Base-by-base conservation (phyloP, 2,113 vertebrate species). In the Cranoglanis bouderius region DNA sequence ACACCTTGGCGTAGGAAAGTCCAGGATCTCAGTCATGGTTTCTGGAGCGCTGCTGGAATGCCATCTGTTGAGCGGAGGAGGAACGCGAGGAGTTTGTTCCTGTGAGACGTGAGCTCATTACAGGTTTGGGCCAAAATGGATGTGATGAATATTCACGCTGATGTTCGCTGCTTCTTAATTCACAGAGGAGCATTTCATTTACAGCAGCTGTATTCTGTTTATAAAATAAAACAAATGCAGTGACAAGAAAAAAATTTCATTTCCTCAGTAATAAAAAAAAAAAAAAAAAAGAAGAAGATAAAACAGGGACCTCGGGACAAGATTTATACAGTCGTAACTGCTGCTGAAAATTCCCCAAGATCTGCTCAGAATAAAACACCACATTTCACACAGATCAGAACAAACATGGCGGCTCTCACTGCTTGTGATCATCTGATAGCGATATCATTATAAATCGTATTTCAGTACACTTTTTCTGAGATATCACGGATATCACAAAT, bases 31-130 rank as follows among this genome's bases (percentile, higher is more conserved):
- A 81, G 87, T 38, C 40, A 53, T 21, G 72, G 16, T 24, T 24
- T 82, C 81, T 86, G 88, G 53, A 84, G 81, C 61, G 59, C 51
- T 90, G 63, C 86, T 49, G 65, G 86, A 91, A 88, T 46, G 89
- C 84, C 90, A 91, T 88, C 84, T 90, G 86, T 83, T 77, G 84
- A 91, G 85, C 40, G 51, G 29, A 24, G 43, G 59, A 40, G 81
- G 78, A n/a, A 77, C 57, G 46, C 32, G 72, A 49, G 80, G 65
- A 57, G 84, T 55, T n/a, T 19, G 51, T 40, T 87, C 88, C 88
- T 77, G 24, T 2, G 88, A 89, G 85, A 86, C 65, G 19, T 24
- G 59, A 72, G 63, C 88, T 90, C 83, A 57, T 90, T 80, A 88
- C 61, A 87, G 84, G 21, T 81, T 63, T 59, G 84, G 35, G 72